These are phyloP conservation scores for Petrolisthes manimaculis DNA, from an alignment of 2,888 invertebrate species.

Conservation along the genomic window DNA sequence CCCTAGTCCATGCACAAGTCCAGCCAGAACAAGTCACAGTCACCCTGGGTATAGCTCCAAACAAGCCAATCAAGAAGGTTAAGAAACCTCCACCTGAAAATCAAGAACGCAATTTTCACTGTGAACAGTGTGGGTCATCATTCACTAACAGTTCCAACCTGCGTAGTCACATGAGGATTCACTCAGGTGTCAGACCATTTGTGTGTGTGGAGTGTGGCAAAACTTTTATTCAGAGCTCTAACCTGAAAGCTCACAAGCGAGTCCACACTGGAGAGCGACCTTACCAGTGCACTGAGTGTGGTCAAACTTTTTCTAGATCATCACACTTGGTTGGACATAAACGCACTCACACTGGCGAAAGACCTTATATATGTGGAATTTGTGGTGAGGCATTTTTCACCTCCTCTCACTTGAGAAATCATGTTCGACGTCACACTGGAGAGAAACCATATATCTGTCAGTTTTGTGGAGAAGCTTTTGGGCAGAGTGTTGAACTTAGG, in stretches of 20 bases:
- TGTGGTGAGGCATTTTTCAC: slow-evolving; percentile 63
- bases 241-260: slow-evolving; percentile 63
- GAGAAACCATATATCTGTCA: slow-evolving; percentile 62
- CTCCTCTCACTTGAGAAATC: slow-evolving; percentile 63
- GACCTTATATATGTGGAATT: slow-evolving; percentile 65
- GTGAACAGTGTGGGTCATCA: slow-evolving; percentile 58
- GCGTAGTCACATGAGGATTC: slow-evolving; percentile 61
- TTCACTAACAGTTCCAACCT: slow-evolving; percentile 65
- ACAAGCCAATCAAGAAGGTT: slow-evolving; percentile 26
- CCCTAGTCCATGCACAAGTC: slow-evolving; percentile 28
- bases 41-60: slow-evolving; percentile 28
- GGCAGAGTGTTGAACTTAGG: slow-evolving; percentile 56
- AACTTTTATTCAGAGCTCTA: slow-evolving; percentile 65
- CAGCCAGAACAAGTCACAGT: slow-evolving; percentile 21
- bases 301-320: slow-evolving; percentile 65
- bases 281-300: slow-evolving; percentile 63
- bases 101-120: slow-evolving; percentile 50
- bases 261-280: slow-evolving; percentile 65
- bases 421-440: slow-evolving; percentile 64
- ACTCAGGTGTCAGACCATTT: slow-evolving; percentile 64
- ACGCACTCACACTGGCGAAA: slow-evolving; percentile 64
- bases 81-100: slow-evolving; percentile 42
- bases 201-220: slow-evolving; percentile 64
- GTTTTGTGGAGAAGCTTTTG: slow-evolving; percentile 54
- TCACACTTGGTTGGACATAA: slow-evolving; percentile 65